Evolutionary conservation across 37 sponge, comb jelly and placozoan genomes (phyloP).

Genomic region (Halichondria panicea): DNA sequence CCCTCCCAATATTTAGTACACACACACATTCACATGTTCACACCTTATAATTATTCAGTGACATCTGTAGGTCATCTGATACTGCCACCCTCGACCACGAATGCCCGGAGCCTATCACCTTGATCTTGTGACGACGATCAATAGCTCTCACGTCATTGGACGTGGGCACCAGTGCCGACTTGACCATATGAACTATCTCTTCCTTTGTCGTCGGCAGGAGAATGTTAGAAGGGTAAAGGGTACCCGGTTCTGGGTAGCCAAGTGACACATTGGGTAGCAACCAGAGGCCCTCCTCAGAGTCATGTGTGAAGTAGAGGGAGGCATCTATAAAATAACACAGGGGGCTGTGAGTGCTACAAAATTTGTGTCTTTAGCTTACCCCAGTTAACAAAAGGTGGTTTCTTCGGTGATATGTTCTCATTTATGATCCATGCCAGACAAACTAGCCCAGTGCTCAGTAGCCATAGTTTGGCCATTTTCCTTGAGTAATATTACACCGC

Average conservation of each 20-base stretch:
- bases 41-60: slow-evolving; percentile 51
- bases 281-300: background rate
- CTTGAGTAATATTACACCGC: too few relatives aligned
- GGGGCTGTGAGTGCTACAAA: background rate
- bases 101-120: slow-evolving; percentile 76
- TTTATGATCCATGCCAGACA: slow-evolving; percentile 24
- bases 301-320: slow-evolving; percentile 22
- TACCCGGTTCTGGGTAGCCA: background rate
- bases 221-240: background rate
- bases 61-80: slow-evolving; percentile 44
- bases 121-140: slow-evolving; percentile 10
- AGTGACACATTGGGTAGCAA: background rate
- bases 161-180: slow-evolving; percentile 7
- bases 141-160: background rate
- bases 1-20: too few relatives aligned
- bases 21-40: background rate
- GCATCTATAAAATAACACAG: slow-evolving; percentile 17
- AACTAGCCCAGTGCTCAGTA: slow-evolving; percentile 20
- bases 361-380: slow-evolving; percentile 6
- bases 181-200: slow-evolving; percentile 42
- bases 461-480: background rate
- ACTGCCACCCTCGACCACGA: slow-evolving; percentile 71
- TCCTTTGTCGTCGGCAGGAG: slow-evolving; percentile 26
- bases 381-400: slow-evolving; percentile 36
- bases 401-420: background rate